Conservation (phyloP, 2,888 invertebrate species). For the Phyllotreta striolata region DNA sequence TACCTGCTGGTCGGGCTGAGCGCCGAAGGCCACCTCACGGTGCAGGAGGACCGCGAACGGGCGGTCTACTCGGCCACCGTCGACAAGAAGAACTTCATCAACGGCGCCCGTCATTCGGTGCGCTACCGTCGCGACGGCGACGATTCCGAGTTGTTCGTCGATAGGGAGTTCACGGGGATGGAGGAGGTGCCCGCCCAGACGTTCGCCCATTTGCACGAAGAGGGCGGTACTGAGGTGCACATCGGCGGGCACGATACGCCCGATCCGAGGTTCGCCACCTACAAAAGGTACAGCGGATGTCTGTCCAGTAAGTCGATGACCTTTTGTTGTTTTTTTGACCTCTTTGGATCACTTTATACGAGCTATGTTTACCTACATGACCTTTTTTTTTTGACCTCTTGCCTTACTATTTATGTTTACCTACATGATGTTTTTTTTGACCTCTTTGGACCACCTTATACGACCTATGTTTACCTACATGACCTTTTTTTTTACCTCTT, state of each 20-base stretch:
- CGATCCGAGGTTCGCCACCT: constrained; percentile 81
- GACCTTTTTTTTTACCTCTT: no score
- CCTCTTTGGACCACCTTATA: no score
- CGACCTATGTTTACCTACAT: no score
- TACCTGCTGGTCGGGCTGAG: constrained; percentile 84
- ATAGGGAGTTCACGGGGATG: constrained; percentile 77
- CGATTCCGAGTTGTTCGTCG: constrained; percentile 76
- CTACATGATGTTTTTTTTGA: no score
- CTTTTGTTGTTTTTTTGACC: no score
- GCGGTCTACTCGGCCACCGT: constrained; percentile 77
- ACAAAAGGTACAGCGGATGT: constrained; percentile 89
- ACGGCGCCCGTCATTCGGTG: constrained; percentile 82
- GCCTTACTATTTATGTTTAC: no score
- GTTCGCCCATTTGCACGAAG: constrained; percentile 72
- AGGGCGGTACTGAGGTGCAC: constrained; percentile 82
- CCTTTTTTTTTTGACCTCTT: no score
- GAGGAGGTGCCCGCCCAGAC: constrained; percentile 74
- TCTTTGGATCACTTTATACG: no score
- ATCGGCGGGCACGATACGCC: constrained; percentile 87
- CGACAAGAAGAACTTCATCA: constrained; percentile 80
- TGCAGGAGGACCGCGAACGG: constrained; percentile 86
- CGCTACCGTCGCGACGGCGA: constrained; percentile 74
- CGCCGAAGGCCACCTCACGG: constrained; percentile 81
- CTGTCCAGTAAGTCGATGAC: constrained; percentile 76
- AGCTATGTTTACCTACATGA: no score